Conservation (phyloP, 1,140 invertebrate species). For the Hypsibius dujardini region DNA sequence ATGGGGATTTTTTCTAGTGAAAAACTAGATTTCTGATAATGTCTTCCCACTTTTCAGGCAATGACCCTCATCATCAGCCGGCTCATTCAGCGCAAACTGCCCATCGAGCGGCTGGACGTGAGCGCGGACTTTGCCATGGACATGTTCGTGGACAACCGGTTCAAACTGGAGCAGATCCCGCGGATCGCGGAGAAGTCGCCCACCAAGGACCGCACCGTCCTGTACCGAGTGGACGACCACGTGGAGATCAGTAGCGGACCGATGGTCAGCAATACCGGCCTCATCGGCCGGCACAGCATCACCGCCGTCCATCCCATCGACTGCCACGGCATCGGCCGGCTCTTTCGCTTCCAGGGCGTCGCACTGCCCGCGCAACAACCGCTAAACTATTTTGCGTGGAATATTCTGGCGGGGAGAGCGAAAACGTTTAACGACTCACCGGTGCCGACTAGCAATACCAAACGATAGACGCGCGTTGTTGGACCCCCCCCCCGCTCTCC, state of each 20-base stretch:
- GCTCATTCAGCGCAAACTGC: slow-evolving; percentile 41
- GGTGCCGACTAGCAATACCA: slow-evolving; percentile 8
- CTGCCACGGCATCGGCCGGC: slow-evolving; percentile 34
- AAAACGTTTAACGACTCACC: slow-evolving; percentile 38
- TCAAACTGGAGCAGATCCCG: slow-evolving; percentile 64
- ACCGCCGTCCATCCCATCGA: slow-evolving; percentile 38
- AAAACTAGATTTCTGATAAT: too few relatives aligned
- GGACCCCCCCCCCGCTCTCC: too few relatives aligned
- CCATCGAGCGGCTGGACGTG: slow-evolving; percentile 58
- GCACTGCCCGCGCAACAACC: slow-evolving; percentile 55
- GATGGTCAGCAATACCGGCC: slow-evolving; percentile 55
- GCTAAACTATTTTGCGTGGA: slow-evolving; percentile 63
- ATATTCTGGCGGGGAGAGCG: slow-evolving; percentile 52
- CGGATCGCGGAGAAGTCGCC: slow-evolving; percentile 42
- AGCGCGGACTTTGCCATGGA: slow-evolving; percentile 48
- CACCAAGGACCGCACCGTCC: slow-evolving; percentile 42
- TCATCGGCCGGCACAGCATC: slow-evolving; percentile 54
- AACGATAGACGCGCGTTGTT: slow-evolving; percentile 11
- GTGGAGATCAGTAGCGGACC: slow-evolving; percentile 80
- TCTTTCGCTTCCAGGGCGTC: slow-evolving; percentile 77
- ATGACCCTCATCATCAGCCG: slow-evolving; percentile 56
- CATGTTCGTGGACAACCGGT: slow-evolving; percentile 68
- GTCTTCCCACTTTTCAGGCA: slow-evolving; percentile 33
- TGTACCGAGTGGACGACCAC: slow-evolving; percentile 65
- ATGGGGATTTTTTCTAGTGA: too few relatives aligned